A percentile compares a stretch with the other conserved stretches of the same genome.
phyloP scores from a whole-genome alignment of 2,888 invertebrate species.

The Resseliella maxima region DNA sequence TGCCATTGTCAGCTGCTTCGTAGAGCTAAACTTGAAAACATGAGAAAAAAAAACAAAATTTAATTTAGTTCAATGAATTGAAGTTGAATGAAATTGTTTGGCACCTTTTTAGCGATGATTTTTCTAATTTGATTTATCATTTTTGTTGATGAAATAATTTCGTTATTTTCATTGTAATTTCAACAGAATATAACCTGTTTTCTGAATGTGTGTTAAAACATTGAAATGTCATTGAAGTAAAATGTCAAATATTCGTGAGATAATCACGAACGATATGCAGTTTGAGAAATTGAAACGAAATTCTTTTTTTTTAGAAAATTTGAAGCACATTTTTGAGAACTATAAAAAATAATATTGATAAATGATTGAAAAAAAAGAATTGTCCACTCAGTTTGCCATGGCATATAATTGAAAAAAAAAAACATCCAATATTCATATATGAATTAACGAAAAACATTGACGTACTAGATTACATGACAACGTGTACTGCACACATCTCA shows the following conservation, averaged over 20 bases:
- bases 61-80: background rate
- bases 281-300: background rate
- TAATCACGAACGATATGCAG: background rate
- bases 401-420: background rate
- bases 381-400: background rate
- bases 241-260: conserved; percentile 19
- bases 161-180: background rate
- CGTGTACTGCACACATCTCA: background rate
- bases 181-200: background rate
- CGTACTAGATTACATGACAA: conserved; percentile 10
- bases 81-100: background rate
- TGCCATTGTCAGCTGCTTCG: conserved; percentile 27
- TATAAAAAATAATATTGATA: too few species aligned
- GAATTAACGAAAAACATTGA: background rate
- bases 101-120: background rate
- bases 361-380: too few species aligned
- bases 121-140: background rate
- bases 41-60: background rate
- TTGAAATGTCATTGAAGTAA: background rate
- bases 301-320: too few species aligned
- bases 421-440: background rate
- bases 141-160: background rate
- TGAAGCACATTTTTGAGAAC: too few species aligned
- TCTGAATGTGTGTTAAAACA: background rate
- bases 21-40: background rate